Base-by-base conservation (phyloP, 1,140 invertebrate genomes). In the Danaus plexippus region DNA sequence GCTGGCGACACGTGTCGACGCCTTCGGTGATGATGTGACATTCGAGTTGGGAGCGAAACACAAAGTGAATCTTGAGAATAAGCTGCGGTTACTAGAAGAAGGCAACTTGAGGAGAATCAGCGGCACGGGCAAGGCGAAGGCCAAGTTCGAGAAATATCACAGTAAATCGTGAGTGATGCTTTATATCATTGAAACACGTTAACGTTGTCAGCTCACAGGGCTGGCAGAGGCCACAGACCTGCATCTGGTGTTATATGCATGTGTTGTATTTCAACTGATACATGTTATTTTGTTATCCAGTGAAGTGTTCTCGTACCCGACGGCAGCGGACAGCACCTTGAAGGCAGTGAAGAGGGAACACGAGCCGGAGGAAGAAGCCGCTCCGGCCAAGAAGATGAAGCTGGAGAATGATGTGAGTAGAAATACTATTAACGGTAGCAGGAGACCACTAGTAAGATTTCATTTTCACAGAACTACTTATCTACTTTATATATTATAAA, bases 1-100 rank as follows among this genome's bases (percentile, higher is more conserved):
- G 0, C 81, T 99, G 9, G 96, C 97, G 0, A 96, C 95, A 1
- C 91, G 98, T 68, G 94, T 99, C 1, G 98, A 99, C 88, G 98
- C 98, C 2, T 91, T 99, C 11, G 96, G 96, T 8, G 98, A 99
- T 80, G 94, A 95, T 50, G 91, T 89, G 1, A 90, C 85, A 1
- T 91, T 92, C 68, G 94, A 96, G 53, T 77, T 98, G 2, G 97
- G 97, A 7, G 90, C 92, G 1, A 93, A 96, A 73, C 95, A 97
- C 75, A 94, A 94, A 78, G 94, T 93, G 0, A 97, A 96, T 73
- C 80, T 99, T 43, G 96, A 98, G 85, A 87, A 90, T 1, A 89
- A 93, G 52, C 72, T 98, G 9, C 88, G 92, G 48, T 61, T 92
- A 22, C 71, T 98, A 1, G 97, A 98, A 87, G 94, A 96, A 84